Percentiles rank a stretch among this genome's conserved stretches.
phyloP scores from a whole-genome alignment of 1,140 invertebrate species.

The Brachionus plicatilis region DNA sequence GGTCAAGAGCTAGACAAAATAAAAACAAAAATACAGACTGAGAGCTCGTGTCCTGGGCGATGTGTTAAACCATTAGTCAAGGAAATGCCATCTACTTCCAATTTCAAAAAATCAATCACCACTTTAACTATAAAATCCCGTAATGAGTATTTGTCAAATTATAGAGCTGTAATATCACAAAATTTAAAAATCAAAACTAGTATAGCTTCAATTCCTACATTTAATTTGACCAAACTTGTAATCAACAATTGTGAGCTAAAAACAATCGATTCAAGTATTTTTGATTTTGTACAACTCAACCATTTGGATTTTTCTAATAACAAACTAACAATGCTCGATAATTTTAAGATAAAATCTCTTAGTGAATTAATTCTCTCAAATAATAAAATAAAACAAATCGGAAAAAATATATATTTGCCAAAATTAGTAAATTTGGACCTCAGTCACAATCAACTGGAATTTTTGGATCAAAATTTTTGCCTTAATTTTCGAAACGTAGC shows the following conservation, averaged over 20 bases:
- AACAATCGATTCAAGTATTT: not conserved
- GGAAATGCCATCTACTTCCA: not conserved
- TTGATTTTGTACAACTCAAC: not conserved
- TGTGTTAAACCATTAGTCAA: not conserved
- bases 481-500: slow-evolving; percentile 8
- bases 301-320: slow-evolving; percentile 26
- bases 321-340: not conserved
- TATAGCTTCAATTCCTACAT: not conserved
- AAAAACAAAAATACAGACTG: slow-evolving; percentile 5
- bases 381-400: slow-evolving; percentile 16
- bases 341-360: not conserved
- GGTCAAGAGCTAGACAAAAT: slow-evolving; percentile 14
- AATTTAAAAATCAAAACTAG: not conserved
- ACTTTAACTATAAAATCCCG: not conserved
- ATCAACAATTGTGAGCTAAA: slow-evolving; percentile 25
- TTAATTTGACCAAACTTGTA: slow-evolving; percentile 20
- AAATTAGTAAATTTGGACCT: slow-evolving; percentile 18
- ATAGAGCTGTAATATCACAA: not conserved
- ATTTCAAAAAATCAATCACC: slow-evolving; percentile 11
- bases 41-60: slow-evolving; percentile 1
- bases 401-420: not conserved
- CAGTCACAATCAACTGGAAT: slow-evolving; percentile 10
- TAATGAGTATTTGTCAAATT: not conserved
- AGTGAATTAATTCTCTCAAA: not conserved
- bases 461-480: slow-evolving; percentile 20